Evolutionary conservation across 2,888 invertebrate species (phyloP), one percentile per base, ranked within the genome.

Genomic region (Volucella zonaria): DNA sequence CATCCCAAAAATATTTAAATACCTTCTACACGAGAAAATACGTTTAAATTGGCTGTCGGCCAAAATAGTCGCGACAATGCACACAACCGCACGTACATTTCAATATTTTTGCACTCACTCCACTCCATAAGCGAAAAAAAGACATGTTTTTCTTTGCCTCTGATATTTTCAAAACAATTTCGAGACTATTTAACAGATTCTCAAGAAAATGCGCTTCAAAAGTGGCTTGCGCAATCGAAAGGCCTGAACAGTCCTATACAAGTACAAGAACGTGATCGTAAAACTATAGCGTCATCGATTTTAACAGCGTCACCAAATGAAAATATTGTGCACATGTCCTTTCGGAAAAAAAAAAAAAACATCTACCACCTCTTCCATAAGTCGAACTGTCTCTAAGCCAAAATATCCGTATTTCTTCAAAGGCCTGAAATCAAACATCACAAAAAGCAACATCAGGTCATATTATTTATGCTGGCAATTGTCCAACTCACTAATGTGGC

Each of bases 381-480:
- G 6, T 54, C 10, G 11, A 14, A 31, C 2, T 10, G 11, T 15
- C 45, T 62, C 14, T 18, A 18, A 59, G 40, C n/a, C 58, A 49
- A 58, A 15, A 51, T 31, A 31, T 31, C 31, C 31, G 6, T 11
- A 52, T 11, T 42, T 59, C 43, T 49, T 52, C 59, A 9, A 15
- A 76, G 47, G 15, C 59, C 74, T 79, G 66, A 74, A 74, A 67
- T 79, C 74, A 74, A 66, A 79, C 74, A 67, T 73, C 80, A 75
- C 68, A 68, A 80, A 80, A 80, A 80, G 67, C 75, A 68, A 68
- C 67, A 54, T 74, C 79, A 66, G 79, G 67, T 80, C 68, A 75
- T 75, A 38, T 59, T 68, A 62, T 80, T 75, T 75, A 10, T 49
- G 40, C 62, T 75, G 80, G 80, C 80, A 45, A 14, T 43, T 18